A percentile compares a stretch with the other conserved stretches of the same genome.
Evolutionary conservation across 2,113 vertebrate species (phyloP).

Genomic region (Rousettus leschenaultii): DNA sequence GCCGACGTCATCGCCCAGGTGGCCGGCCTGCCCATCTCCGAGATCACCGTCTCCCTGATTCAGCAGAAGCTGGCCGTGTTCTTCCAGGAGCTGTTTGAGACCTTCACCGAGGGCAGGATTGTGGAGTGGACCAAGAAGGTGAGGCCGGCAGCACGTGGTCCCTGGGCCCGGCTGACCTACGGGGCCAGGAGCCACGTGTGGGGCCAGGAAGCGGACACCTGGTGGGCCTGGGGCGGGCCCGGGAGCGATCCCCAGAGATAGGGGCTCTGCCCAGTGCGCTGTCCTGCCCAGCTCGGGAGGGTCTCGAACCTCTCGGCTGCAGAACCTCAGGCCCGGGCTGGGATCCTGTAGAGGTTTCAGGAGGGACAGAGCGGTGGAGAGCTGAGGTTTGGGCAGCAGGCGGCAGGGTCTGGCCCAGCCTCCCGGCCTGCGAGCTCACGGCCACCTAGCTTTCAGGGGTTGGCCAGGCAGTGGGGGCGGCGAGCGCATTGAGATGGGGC

Average conservation of each 20-base stretch:
- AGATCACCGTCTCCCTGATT: conserved; percentile 87
- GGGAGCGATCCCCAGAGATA: neutral
- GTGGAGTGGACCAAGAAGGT: conserved; percentile 97
- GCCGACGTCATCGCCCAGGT: conserved; percentile 94
- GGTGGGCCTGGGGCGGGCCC: accelerated
- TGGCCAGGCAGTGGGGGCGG: neutral
- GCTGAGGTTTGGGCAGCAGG: neutral
- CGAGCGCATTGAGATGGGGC: neutral
- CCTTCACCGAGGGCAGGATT: conserved; percentile 83
- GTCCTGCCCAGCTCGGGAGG: neutral
- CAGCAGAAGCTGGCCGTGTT: conserved; percentile 85
- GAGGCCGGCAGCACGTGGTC: accelerated
- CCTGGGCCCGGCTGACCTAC: neutral
- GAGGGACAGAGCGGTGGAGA: too few species aligned
- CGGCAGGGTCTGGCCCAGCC: too few species aligned
- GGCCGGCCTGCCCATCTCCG: conserved; percentile 81
- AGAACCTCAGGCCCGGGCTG: neutral
- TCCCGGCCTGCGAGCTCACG: neutral
- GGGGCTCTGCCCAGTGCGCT: accelerated
- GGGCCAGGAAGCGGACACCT: accelerated
- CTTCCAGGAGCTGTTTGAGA: conserved; percentile 86
- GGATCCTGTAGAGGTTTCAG: accelerated
- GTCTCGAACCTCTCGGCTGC: accelerated
- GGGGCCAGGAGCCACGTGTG: neutral
- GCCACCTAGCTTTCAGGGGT: too few species aligned